phyloP scores from a whole-genome alignment of 2,888 invertebrate genomes.

The Andrena marginata region DNA sequence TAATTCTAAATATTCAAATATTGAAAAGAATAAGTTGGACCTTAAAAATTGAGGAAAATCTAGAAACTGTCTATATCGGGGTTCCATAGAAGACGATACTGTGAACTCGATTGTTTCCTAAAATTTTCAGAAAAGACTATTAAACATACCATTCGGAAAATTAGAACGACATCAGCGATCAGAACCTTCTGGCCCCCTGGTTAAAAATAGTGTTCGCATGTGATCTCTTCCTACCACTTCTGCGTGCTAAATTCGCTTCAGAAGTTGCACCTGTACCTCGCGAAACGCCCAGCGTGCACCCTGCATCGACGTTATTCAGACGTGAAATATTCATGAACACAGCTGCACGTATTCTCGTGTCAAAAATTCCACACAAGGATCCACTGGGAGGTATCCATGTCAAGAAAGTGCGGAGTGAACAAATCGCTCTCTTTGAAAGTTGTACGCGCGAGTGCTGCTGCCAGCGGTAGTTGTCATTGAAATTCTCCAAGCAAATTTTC shows the following conservation, averaged over 20 bases:
- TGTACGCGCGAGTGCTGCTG: background rate
- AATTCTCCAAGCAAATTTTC: constrained; percentile 48
- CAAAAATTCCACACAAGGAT: constrained; percentile 24
- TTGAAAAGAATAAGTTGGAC: too few species aligned
- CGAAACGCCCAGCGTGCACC: too few species aligned
- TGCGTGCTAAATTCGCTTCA: background rate
- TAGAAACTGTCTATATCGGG: too few species aligned
- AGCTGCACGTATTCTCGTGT: constrained; percentile 9
- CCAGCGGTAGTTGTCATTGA: constrained; percentile 34
- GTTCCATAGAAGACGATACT: too few species aligned
- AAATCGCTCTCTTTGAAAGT: constrained; percentile 50
- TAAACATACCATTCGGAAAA: too few species aligned
- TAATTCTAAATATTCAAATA: background rate
- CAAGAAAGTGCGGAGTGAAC: constrained; percentile 7
- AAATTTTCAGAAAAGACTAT: too few species aligned
- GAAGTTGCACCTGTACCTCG: background rate
- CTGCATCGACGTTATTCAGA: background rate
- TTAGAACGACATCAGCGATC: too few species aligned
- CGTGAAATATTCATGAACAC: background rate
- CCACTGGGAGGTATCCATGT: background rate
- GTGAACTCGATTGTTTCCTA: too few species aligned
- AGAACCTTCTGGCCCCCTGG: too few species aligned
- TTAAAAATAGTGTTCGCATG: too few species aligned
- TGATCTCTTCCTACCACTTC: too few species aligned
- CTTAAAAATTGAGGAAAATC: too few species aligned